Percentiles rank a stretch among this genome's conserved stretches.
Conservation (phyloP, 2,888 invertebrate genomes). For the Drosophila limbata region DNA sequence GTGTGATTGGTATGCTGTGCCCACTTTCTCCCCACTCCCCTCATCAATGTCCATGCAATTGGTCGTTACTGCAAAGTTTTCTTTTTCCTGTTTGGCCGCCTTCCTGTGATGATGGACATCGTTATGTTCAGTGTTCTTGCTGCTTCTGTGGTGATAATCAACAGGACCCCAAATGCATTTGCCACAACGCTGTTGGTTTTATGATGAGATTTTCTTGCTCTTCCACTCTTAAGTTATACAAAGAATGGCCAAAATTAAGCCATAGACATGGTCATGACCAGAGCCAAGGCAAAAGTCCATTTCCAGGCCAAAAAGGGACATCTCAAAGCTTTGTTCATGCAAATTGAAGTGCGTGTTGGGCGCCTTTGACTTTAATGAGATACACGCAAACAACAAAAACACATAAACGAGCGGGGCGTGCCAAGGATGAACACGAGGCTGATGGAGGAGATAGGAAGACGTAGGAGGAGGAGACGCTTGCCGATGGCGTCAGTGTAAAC, state of each 20-base stretch:
- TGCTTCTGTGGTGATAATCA: slow-evolving; percentile 38
- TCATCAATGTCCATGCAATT: slow-evolving; percentile 18
- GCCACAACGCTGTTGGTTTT: slow-evolving; percentile 32
- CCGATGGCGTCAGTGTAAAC: slow-evolving; percentile 76
- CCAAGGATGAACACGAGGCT: slow-evolving; percentile 1
- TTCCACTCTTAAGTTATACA: slow-evolving; percentile 60
- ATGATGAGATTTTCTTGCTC: slow-evolving; percentile 53
- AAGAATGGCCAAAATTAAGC: slow-evolving; percentile 64
- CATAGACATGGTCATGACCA: slow-evolving; percentile 70
- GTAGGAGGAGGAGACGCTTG: slow-evolving; percentile 10
- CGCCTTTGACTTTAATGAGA: slow-evolving; percentile 72
- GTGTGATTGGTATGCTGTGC: slow-evolving; percentile 44
- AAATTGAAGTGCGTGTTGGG: slow-evolving; percentile 75
- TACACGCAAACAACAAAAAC: slow-evolving; percentile 60
- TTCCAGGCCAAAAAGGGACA: slow-evolving; percentile 44
- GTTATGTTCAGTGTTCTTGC: slow-evolving; percentile 51
- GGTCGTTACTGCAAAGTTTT: slow-evolving; percentile 48
- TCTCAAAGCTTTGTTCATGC: slow-evolving; percentile 74
- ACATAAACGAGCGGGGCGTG: slow-evolving; percentile 47
- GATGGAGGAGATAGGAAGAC: background rate
- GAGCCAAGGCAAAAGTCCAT: slow-evolving; percentile 20
- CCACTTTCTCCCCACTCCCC: background rate
- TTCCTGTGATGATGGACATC: slow-evolving; percentile 62
- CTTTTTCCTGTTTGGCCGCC: slow-evolving; percentile 18
- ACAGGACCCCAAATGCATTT: slow-evolving; percentile 51